Percentiles rank a stretch among this genome's conserved stretches.
These are phyloP conservation scores for Tubulanus polymorphus DNA, from an alignment of 2,888 invertebrate genomes.

Conservation along the genomic window DNA sequence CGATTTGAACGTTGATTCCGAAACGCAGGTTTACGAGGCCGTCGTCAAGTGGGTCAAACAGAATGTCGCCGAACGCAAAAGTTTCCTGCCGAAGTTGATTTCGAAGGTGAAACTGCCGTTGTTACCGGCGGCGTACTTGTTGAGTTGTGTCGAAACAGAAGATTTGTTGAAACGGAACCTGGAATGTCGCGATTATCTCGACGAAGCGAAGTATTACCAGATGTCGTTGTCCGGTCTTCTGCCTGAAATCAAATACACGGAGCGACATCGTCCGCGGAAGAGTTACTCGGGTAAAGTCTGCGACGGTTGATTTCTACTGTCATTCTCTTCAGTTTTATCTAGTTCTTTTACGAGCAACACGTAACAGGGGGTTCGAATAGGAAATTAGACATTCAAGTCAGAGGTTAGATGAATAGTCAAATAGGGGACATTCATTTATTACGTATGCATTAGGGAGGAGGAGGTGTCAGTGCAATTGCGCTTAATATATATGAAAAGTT, in stretches of 20 bases:
- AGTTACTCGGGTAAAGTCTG: constrained; percentile 51
- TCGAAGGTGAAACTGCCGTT: constrained; percentile 50
- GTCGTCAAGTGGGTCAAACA: constrained; percentile 53
- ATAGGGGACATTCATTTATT: too few species aligned
- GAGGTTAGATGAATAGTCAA: too few species aligned
- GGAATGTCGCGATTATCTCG: constrained; percentile 53
- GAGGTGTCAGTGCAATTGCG: too few species aligned
- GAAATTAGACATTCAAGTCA: too few species aligned
- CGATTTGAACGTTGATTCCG: constrained; percentile 40
- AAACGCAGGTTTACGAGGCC: constrained; percentile 51
- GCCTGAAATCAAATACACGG: constrained; percentile 36
- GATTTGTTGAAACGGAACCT: constrained; percentile 39
- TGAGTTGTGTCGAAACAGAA: constrained; percentile 46
- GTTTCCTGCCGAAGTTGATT: constrained; percentile 40
- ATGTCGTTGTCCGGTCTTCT: constrained; percentile 46
- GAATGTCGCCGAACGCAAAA: constrained; percentile 37
- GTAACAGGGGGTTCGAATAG: too few species aligned
- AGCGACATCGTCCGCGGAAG: constrained; percentile 51
- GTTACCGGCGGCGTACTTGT: constrained; percentile 47
- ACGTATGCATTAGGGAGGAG: too few species aligned
- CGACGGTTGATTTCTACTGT: too few species aligned
- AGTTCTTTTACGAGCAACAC: too few species aligned
- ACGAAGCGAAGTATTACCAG: constrained; percentile 53
- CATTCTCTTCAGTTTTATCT: too few species aligned
- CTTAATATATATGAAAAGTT: too few species aligned